These are phyloP conservation scores for Chaenodraco wilsoni DNA, from an alignment of 2,797 vertebrate genomes.

Conservation along the genomic window DNA sequence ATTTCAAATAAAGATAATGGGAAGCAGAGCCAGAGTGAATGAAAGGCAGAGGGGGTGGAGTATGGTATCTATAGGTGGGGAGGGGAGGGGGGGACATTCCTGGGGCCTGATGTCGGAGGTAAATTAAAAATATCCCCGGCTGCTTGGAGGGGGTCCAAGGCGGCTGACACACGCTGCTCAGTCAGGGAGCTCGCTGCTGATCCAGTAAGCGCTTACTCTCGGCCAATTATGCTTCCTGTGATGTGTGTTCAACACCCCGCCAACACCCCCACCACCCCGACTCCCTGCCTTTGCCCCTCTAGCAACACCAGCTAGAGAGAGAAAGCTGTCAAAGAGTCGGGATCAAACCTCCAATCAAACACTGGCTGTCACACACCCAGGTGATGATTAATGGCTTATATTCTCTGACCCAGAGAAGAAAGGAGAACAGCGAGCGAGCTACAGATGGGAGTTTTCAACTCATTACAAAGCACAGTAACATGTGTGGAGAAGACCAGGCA, in stretches of 20 bases:
- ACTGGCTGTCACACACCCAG: constrained; percentile 77
- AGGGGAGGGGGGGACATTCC: constrained; percentile 79
- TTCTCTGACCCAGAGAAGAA: constrained; percentile 81
- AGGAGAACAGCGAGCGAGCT: constrained; percentile 66
- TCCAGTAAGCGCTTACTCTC: constrained; percentile 79
- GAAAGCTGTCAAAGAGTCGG: constrained; percentile 73
- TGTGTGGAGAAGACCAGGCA: constrained; percentile 69
- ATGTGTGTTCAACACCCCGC: constrained; percentile 64
- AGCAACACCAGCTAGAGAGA: constrained; percentile 65
- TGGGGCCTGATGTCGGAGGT: constrained; percentile 77
- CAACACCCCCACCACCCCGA: constrained; percentile 10
- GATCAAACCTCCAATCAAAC: constrained; percentile 80
- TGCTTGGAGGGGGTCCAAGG: constrained; percentile 73
- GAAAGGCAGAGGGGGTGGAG: constrained; percentile 60
- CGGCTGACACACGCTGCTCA: constrained; percentile 72
- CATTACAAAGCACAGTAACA: constrained; percentile 79
- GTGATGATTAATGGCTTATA: constrained; percentile 87
- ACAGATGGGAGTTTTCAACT: constrained; percentile 80
- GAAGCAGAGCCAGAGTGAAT: constrained; percentile 90
- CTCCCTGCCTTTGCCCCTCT: constrained; percentile 68
- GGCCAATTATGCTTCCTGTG: constrained; percentile 78
- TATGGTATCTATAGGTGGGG: constrained; percentile 86
- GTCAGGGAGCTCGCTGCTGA: constrained; percentile 74
- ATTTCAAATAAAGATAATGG: constrained; percentile 97
- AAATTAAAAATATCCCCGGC: constrained; percentile 81